These are phyloP conservation scores for human DNA, from an alignment of 2,113 vertebrate species.

Conservation along the genomic window DNA sequence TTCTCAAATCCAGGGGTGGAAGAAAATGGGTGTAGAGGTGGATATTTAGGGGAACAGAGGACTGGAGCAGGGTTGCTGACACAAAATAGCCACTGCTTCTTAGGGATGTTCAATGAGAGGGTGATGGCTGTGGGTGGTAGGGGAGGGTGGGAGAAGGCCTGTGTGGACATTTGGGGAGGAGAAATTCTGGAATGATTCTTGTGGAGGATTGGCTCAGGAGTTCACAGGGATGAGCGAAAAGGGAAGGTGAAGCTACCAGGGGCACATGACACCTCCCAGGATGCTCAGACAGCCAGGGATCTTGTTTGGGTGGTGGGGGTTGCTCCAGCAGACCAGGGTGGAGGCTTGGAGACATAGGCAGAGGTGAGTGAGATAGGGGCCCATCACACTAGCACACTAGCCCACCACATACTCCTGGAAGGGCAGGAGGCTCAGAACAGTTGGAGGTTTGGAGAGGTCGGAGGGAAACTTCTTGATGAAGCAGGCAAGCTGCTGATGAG, in stretches of 20 bases:
- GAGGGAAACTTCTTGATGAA: not conserved
- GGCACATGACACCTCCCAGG: accelerated
- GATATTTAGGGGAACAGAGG: not conserved
- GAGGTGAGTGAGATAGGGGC: no score
- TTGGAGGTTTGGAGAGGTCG: not conserved
- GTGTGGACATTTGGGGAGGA: not conserved
- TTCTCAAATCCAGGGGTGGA: not conserved
- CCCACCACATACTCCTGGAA: no score
- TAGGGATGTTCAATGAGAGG: not conserved
- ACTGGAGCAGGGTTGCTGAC: not conserved
- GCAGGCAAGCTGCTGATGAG: no score
- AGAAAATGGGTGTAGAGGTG: not conserved
- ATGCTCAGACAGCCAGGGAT: no score
- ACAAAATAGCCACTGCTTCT: no score
- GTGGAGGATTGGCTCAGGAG: not conserved
- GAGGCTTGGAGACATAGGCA: not conserved
- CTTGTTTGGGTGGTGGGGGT: no score
- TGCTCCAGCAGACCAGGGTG: not conserved
- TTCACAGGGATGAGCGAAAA: no score
- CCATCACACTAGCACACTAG: not conserved
- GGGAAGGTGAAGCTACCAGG: accelerated
- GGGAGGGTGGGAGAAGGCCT: not conserved
- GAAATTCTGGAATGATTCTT: not conserved
- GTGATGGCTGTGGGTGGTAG: not conserved
- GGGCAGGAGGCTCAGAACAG: not conserved